Evolutionary conservation across 2,888 invertebrate genomes (phyloP).

Genomic region (Torymus texanus): DNA sequence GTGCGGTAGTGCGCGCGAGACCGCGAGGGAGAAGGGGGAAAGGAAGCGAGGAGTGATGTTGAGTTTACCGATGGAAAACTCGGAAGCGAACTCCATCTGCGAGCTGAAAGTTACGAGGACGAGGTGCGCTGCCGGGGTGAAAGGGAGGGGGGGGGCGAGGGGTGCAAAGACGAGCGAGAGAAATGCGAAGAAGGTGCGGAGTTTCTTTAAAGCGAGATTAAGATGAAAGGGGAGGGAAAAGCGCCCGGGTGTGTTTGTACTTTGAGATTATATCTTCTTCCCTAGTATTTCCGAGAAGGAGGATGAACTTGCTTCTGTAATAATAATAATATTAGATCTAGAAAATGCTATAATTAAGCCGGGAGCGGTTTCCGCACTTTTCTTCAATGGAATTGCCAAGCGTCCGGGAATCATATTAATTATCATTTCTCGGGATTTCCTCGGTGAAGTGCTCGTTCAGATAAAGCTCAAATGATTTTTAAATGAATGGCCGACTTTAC

Average conservation of each 20-base stretch:
- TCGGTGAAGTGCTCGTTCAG: no score
- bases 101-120: slow-evolving; percentile 24
- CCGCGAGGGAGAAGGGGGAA: no score
- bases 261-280: slow-evolving; percentile 31
- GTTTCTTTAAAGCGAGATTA: slow-evolving; percentile 51
- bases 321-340: slow-evolving; percentile 8
- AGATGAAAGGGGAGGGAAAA: slow-evolving; percentile 35
- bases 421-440: no score
- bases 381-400: neutral
- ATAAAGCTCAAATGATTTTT: no score
- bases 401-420: no score
- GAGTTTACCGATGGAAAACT: slow-evolving; percentile 49
- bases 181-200: slow-evolving; percentile 17
- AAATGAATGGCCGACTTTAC: no score
- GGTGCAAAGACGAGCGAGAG: neutral
- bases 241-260: neutral
- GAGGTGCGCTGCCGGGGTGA: neutral
- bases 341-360: neutral
- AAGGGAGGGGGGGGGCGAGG: no score
- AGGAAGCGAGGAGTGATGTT: slow-evolving; percentile 1
- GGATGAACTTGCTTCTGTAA: neutral
- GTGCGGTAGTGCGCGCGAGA: no score
- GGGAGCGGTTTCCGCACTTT: neutral
- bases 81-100: neutral
- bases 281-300: neutral